Conservation (phyloP, 2,797 vertebrate genomes). For the Dermochelys coriacea region DNA sequence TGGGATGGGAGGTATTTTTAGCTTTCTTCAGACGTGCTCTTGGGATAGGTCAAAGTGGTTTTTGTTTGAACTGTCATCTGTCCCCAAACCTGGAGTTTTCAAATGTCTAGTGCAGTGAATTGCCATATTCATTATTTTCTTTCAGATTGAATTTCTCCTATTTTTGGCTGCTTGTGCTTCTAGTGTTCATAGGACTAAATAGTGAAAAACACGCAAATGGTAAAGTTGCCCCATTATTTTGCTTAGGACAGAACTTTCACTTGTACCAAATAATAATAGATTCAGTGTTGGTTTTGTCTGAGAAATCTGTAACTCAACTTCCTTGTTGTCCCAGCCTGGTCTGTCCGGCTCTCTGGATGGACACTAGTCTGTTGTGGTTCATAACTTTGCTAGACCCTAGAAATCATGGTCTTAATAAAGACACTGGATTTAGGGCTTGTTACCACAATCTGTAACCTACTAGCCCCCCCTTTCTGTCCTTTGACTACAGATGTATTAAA, state of each 20-base stretch:
- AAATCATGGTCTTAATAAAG: not conserved
- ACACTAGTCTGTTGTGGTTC: not conserved
- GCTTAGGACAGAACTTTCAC: not conserved
- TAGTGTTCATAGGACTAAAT: not conserved
- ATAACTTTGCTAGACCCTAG: not conserved
- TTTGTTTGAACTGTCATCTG: not conserved
- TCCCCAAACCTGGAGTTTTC: not conserved
- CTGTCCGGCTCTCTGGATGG: not conserved
- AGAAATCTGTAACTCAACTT: not conserved
- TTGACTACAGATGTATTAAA: not conserved
- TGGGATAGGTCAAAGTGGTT: not conserved
- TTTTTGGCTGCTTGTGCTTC: not conserved
- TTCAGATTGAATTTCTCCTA: accelerated
- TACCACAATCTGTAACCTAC: not conserved
- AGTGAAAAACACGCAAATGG: not conserved
- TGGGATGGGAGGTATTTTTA: not conserved
- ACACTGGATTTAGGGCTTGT: not conserved
- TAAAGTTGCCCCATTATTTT: not conserved
- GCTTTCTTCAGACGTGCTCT: not conserved
- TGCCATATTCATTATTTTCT: not conserved
- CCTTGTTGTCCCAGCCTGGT: not conserved
- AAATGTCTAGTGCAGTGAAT: not conserved
- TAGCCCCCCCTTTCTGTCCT: not conserved
- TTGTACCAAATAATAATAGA: accelerated
- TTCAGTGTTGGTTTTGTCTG: not conserved